Percentiles rank a stretch among this genome's conserved stretches.
Conservation (phyloP, 2,888 invertebrate genomes). For the Leptarthrus brevirostris region DNA sequence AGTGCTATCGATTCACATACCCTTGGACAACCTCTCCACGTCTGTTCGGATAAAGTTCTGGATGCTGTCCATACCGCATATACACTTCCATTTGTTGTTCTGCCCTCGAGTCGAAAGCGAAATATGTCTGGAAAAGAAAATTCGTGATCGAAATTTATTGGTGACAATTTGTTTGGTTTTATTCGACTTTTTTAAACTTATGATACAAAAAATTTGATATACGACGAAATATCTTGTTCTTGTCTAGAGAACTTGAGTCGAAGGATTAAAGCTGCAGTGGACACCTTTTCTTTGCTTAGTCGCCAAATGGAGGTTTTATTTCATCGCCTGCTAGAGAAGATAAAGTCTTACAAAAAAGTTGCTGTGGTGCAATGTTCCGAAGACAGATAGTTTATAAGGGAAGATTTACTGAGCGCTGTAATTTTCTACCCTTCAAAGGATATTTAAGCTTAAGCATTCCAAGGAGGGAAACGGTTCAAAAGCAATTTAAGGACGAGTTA, state of each 20-base stretch:
- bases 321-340: slow-evolving; percentile 1
- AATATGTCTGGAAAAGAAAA: slow-evolving; percentile 72
- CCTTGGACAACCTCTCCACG: slow-evolving; percentile 89
- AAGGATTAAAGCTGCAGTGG: slow-evolving; percentile 18
- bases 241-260: not conserved
- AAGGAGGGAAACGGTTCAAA: not conserved
- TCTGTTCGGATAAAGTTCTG: slow-evolving; percentile 90
- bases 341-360: not conserved
- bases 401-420: not conserved
- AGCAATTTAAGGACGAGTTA: not conserved
- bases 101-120: slow-evolving; percentile 85
- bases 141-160: slow-evolving; percentile 38
- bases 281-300: slow-evolving; percentile 42
- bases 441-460: not conserved
- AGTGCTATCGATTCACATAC: slow-evolving; percentile 68
- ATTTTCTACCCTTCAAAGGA: not conserved
- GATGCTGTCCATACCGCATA: slow-evolving; percentile 91
- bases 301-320: slow-evolving; percentile 28
- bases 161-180: slow-evolving; percentile 36
- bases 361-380: not conserved
- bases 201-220: slow-evolving; percentile 29
- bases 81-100: slow-evolving; percentile 93
- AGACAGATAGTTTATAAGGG: not conserved
- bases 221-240: slow-evolving; percentile 8
- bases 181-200: not conserved